These are phyloP conservation scores for Galaxias olidus DNA, from an alignment of 2,797 vertebrate genomes.

Conservation along the genomic window DNA sequence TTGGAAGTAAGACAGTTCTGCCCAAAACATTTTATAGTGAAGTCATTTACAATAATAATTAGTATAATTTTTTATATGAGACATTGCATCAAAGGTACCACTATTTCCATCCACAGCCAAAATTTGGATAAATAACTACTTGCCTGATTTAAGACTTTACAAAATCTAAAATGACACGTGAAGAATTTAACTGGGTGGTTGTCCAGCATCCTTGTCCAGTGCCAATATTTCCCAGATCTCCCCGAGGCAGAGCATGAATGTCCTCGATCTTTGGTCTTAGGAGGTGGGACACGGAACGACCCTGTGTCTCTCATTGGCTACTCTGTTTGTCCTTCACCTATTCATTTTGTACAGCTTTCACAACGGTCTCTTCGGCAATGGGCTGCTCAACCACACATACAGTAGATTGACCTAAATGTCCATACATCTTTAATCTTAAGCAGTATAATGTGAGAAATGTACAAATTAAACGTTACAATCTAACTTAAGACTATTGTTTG, in stretches of 20 bases:
- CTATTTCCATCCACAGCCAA: not conserved
- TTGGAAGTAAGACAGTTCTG: not conserved
- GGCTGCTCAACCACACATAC: slow-evolving; percentile 47
- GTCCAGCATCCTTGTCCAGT: slow-evolving; percentile 5
- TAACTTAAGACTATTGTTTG: too few species aligned
- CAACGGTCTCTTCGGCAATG: slow-evolving; percentile 69
- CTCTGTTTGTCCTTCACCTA: slow-evolving; percentile 68
- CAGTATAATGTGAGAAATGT: too few species aligned
- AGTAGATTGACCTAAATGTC: not conserved
- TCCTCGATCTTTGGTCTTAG: slow-evolving; percentile 62
- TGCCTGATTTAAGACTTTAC: too few species aligned
- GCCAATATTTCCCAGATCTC: slow-evolving; percentile 56
- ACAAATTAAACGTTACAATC: too few species aligned
- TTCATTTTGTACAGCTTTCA: slow-evolving; percentile 75
- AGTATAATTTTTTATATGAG: not conserved
- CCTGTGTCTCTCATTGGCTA: slow-evolving; percentile 69
- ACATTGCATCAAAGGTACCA: not conserved
- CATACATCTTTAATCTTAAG: not conserved
- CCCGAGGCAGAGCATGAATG: slow-evolving; percentile 78
- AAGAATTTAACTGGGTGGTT: not conserved
- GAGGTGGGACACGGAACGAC: slow-evolving; percentile 60
- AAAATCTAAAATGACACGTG: too few species aligned
- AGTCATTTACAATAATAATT: not conserved
- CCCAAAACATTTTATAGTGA: not conserved
- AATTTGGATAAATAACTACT: too few species aligned